Evolutionary conservation across 2,888 invertebrate genomes (phyloP).

Genomic region (Alloscopus bannaensis): DNA sequence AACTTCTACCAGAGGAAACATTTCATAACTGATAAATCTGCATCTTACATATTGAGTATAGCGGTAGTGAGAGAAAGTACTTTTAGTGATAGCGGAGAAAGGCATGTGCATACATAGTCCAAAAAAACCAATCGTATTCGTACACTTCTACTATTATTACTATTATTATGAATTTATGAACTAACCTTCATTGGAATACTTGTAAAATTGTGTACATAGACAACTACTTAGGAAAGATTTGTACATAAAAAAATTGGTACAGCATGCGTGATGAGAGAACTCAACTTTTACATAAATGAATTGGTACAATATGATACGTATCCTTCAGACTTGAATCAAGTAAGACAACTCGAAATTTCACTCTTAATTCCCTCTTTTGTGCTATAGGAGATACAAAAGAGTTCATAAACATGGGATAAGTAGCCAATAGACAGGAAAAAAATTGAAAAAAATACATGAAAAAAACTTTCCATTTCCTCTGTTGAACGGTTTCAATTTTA

Average conservation of each 20-base stretch:
- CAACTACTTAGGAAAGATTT: too few species aligned
- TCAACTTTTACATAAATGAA: neutral
- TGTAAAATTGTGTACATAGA: too few species aligned
- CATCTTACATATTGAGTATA: slow-evolving; percentile 35
- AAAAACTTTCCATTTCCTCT: slow-evolving; percentile 8
- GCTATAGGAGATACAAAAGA: slow-evolving; percentile 7
- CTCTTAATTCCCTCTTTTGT: slow-evolving; percentile 6
- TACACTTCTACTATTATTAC: slow-evolving; percentile 23
- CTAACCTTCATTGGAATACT: too few species aligned
- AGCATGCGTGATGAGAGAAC: slow-evolving; percentile 9
- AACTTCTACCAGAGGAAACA: slow-evolving; percentile 35
- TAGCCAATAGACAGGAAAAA: too few species aligned
- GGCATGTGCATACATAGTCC: slow-evolving; percentile 9
- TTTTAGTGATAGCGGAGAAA: slow-evolving; percentile 1
- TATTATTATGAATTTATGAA: slow-evolving; percentile 7
- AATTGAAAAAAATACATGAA: neutral
- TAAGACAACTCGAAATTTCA: too few species aligned
- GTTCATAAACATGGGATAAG: too few species aligned
- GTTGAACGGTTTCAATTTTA: too few species aligned
- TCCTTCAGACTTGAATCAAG: neutral
- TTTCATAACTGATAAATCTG: slow-evolving; percentile 49
- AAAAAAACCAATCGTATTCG: slow-evolving; percentile 19
- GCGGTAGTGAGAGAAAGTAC: too few species aligned
- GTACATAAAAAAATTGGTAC: neutral
- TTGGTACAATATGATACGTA: slow-evolving; percentile 41